phyloP scores from a whole-genome alignment of 2,113 vertebrate genomes.

The Chionis minor region DNA sequence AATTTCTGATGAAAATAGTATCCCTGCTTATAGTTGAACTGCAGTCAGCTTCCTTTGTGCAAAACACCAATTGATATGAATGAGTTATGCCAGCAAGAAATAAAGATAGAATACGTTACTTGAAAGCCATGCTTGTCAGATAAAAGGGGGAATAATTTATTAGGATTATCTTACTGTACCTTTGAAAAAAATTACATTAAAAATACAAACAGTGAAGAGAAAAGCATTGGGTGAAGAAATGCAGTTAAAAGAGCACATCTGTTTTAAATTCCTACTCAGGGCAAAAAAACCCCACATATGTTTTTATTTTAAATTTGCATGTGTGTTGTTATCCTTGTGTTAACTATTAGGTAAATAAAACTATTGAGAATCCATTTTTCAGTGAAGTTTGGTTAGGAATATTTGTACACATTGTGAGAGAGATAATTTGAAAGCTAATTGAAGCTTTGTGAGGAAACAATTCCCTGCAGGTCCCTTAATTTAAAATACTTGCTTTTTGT shows the following conservation, averaged over 20 bases:
- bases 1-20: not conserved
- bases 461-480: constrained; percentile 26
- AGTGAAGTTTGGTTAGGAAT: constrained; percentile 73
- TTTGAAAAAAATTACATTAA: constrained; percentile 34
- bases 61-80: not conserved
- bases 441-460: constrained; percentile 66
- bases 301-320: constrained; percentile 82
- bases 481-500: constrained; percentile 34
- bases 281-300: constrained; percentile 70
- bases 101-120: constrained; percentile 24
- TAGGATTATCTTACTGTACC: constrained; percentile 3
- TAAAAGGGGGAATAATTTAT: constrained; percentile 47
- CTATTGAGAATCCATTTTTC: constrained; percentile 78
- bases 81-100: constrained; percentile 21
- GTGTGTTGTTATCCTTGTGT: constrained; percentile 79
- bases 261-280: constrained; percentile 76
- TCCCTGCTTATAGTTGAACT: not conserved
- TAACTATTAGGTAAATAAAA: constrained; percentile 81
- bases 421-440: constrained; percentile 77
- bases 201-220: constrained; percentile 73
- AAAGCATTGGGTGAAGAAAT: constrained; percentile 76
- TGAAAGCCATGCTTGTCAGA: constrained; percentile 42
- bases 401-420: constrained; percentile 69
- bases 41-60: not conserved
- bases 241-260: constrained; percentile 78